phyloP scores from a whole-genome alignment of 92 coral and sea anemone genomes.

The Ricordea florida region DNA sequence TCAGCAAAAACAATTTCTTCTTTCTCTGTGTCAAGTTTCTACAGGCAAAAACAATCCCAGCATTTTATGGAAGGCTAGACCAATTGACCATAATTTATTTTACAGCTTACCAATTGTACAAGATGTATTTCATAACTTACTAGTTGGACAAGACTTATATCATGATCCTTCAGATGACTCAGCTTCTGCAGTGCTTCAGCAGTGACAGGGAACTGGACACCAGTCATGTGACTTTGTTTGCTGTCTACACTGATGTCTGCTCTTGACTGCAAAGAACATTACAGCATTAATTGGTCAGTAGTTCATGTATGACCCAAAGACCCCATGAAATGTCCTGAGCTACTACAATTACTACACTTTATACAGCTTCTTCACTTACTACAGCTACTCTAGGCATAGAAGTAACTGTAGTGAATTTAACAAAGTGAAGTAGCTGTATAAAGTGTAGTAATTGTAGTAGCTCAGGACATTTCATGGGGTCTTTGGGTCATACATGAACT shows the following conservation, averaged over 20 bases:
- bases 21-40: conserved; percentile 80
- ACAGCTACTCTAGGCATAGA: no score
- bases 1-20: conserved; percentile 77
- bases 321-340: not conserved
- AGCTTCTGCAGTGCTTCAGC: conserved; percentile 79
- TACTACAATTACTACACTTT: no score
- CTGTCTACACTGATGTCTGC: conserved; percentile 82
- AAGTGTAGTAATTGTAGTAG: no score
- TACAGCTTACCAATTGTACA: no score
- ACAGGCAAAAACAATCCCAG: not conserved
- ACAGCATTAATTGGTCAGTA: not conserved
- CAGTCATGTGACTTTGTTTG: conserved; percentile 94
- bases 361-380: no score
- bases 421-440: no score
- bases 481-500: no score
- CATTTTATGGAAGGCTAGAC: no score
- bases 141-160: conserved; percentile 81
- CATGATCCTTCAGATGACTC: conserved; percentile 59
- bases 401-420: no score
- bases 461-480: no score
- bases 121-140: conserved; percentile 51
- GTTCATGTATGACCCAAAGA: not conserved
- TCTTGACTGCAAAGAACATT: conserved; percentile 49
- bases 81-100: no score
- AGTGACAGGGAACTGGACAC: conserved; percentile 87